Conservation (phyloP, 2,113 vertebrate species). For the Amazona vittata region DNA sequence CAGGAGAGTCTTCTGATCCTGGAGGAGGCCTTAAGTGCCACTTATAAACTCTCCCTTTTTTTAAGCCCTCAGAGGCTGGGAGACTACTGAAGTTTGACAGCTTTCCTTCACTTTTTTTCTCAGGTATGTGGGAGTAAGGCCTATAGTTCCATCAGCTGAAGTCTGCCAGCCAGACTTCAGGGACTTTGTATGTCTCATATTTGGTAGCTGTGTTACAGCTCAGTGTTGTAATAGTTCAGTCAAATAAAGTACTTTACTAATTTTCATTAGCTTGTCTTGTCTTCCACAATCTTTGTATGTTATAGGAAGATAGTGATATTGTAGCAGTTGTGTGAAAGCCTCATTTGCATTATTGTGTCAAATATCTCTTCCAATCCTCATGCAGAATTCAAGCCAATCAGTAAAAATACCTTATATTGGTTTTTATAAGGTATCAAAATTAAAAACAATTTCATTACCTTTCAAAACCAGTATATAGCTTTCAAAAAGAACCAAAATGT, state of each 20-base stretch:
- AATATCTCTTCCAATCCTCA: not conserved
- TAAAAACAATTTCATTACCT: not conserved
- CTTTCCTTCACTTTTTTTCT: constrained; percentile 39
- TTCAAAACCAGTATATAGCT: not conserved
- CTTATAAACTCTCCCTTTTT: not conserved
- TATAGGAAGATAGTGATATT: not conserved
- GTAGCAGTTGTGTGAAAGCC: not conserved
- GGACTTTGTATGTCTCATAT: not conserved
- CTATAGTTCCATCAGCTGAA: not conserved
- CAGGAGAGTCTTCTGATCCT: not conserved
- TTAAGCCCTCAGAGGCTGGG: not conserved
- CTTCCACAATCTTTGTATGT: not conserved
- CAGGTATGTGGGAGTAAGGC: constrained; percentile 40
- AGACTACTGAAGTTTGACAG: not conserved
- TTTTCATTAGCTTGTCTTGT: constrained; percentile 37
- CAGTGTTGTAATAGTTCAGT: not conserved
- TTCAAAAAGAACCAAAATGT: not conserved
- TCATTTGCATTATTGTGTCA: not conserved
- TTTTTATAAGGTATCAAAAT: not conserved
- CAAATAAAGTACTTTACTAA: constrained; percentile 58
- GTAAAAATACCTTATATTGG: not conserved
- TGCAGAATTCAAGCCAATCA: not conserved
- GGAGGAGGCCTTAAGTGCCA: constrained; percentile 20
- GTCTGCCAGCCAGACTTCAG: constrained; percentile 45
- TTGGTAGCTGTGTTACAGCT: constrained; percentile 52